phyloP scores from a whole-genome alignment of 2,113 vertebrate species.

The Okapia johnstoni region DNA sequence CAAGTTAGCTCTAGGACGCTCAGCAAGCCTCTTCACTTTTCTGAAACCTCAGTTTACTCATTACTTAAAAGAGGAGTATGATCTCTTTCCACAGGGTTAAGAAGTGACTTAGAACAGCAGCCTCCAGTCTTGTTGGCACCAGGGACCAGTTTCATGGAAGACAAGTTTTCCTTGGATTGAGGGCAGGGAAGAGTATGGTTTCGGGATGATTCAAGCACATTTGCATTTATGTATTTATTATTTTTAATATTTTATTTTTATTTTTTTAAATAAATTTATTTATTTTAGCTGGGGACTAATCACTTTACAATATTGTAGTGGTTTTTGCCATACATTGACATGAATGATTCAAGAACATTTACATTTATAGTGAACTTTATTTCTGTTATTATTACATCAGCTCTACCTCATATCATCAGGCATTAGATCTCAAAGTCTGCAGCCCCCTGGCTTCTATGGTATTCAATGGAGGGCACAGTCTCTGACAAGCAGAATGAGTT shows the following conservation, averaged over 20 bases:
- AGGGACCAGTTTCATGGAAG: neutral
- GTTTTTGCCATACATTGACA: no score
- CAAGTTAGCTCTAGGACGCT: neutral
- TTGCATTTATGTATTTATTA: neutral
- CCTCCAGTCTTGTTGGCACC: neutral
- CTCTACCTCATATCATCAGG: neutral
- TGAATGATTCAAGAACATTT: neutral
- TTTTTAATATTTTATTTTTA: no score
- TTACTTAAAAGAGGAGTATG: neutral
- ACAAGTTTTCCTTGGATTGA: neutral
- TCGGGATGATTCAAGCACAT: neutral
- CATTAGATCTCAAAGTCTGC: neutral
- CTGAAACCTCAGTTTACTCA: neutral
- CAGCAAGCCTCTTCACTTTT: neutral
- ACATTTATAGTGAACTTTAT: neutral
- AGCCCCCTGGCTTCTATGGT: neutral
- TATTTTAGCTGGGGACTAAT: no score
- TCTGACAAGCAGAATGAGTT: neutral
- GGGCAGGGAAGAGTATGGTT: neutral
- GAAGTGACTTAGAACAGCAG: neutral
- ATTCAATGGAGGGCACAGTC: neutral
- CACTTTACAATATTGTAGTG: no score
- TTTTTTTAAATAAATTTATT: no score
- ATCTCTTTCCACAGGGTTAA: neutral
- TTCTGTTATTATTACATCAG: neutral